Evolutionary conservation across 2,888 invertebrate genomes (phyloP).

Genomic region (Ochropleura leucogaster): DNA sequence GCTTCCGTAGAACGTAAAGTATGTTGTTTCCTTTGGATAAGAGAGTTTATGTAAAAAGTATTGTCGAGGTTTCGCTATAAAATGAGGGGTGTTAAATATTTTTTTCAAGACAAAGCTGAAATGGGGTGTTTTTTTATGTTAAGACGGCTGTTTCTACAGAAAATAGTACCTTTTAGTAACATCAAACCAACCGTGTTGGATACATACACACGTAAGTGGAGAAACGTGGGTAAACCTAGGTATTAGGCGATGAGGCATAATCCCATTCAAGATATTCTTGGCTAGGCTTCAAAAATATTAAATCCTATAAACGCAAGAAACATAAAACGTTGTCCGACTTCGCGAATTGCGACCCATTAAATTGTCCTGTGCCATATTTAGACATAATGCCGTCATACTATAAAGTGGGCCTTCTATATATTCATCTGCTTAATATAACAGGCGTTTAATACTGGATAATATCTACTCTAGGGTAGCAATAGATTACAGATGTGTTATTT

Average conservation of each 20-base stretch:
- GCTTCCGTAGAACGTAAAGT: conserved; percentile 43
- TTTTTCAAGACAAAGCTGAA: neutral
- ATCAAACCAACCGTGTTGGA: neutral
- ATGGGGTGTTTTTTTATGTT: neutral
- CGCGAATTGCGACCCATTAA: conserved; percentile 36
- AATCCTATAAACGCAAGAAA: conserved; percentile 22
- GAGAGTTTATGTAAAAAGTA: conserved; percentile 40
- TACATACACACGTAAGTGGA: neutral
- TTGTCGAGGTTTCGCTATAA: conserved; percentile 24
- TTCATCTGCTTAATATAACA: conserved; percentile 25
- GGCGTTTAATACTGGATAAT: conserved; percentile 13
- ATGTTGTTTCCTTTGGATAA: conserved; percentile 55
- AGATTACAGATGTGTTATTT: neutral
- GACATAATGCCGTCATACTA: conserved; percentile 40
- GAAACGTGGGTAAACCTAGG: neutral
- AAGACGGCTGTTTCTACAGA: neutral
- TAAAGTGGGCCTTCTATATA: conserved; percentile 9
- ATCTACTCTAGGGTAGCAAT: neutral
- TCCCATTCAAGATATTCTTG: neutral
- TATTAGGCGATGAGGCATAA: neutral
- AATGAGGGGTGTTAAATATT: conserved; percentile 8
- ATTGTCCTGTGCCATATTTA: conserved; percentile 52
- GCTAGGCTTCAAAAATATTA: conserved; percentile 11
- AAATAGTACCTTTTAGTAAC: neutral
- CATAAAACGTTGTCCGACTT: conserved; percentile 23